Percentiles rank a stretch among this genome's conserved stretches.
Conservation (phyloP, 2,888 invertebrate species). For the Catocala fraxini region DNA sequence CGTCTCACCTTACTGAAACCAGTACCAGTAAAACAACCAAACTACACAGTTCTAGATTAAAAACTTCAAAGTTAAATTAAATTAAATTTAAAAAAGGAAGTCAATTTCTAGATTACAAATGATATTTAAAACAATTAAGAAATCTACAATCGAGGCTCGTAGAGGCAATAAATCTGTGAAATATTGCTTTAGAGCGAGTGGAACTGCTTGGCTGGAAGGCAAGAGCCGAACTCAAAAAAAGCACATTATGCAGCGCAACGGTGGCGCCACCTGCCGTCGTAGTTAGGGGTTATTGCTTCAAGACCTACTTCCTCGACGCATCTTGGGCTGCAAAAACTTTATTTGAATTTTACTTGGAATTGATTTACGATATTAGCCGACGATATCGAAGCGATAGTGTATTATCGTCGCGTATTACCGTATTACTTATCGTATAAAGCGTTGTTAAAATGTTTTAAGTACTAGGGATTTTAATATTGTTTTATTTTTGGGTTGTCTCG, state of each 20-base stretch:
- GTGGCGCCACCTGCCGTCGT: slow-evolving; percentile 77
- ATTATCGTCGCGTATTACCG: too few relatives aligned
- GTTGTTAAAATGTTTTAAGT: too few relatives aligned
- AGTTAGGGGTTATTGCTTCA: slow-evolving; percentile 77
- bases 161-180: slow-evolving; percentile 52
- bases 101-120: slow-evolving; percentile 11
- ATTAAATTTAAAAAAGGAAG: too few relatives aligned
- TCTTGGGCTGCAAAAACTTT: slow-evolving; percentile 43
- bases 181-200: slow-evolving; percentile 47
- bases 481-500: too few relatives aligned
- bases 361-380: too few relatives aligned
- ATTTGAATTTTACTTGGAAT: slow-evolving; percentile 2
- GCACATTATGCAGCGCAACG: slow-evolving; percentile 75
- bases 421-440: too few relatives aligned
- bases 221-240: slow-evolving; percentile 68
- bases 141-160: slow-evolving; percentile 34
- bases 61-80: too few relatives aligned
- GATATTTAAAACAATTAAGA: slow-evolving; percentile 46
- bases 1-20: too few relatives aligned
- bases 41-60: too few relatives aligned
- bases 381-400: too few relatives aligned
- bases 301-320: slow-evolving; percentile 42
- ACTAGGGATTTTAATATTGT: too few relatives aligned
- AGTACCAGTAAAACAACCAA: too few relatives aligned
- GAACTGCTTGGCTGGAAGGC: slow-evolving; percentile 50